Percentiles rank a stretch among this genome's conserved stretches.
Evolutionary conservation across 2,113 vertebrate genomes (phyloP).

Genomic region (Gallinago undulata): DNA sequence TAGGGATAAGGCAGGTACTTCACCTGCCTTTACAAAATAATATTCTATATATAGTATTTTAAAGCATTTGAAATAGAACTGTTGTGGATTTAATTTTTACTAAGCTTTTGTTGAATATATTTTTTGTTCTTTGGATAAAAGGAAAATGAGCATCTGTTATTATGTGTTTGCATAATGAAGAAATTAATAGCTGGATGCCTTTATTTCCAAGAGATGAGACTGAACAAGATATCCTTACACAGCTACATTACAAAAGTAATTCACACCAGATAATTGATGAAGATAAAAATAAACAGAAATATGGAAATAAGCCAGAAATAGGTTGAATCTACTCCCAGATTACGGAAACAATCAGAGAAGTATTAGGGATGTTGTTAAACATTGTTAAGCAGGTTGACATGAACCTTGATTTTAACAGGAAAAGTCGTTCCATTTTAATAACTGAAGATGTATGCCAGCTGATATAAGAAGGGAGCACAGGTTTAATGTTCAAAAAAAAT

Average conservation of each 20-base stretch:
- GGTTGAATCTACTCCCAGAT: not conserved
- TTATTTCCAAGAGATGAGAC: not conserved
- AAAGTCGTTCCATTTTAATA: not conserved
- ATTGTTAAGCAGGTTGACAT: not conserved
- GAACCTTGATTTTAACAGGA: not conserved
- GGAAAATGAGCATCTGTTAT: not conserved
- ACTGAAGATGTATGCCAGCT: not conserved
- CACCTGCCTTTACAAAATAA: not conserved
- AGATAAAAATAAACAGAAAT: conserved; percentile 1
- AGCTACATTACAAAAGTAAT: not conserved
- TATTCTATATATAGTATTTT: not conserved
- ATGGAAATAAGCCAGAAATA: not conserved
- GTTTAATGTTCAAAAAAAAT: not conserved
- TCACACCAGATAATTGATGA: not conserved
- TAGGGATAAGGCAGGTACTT: not conserved
- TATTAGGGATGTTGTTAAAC: not conserved
- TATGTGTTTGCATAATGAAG: not conserved
- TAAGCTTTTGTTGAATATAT: not conserved
- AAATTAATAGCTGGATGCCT: not conserved
- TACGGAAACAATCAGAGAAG: not conserved
- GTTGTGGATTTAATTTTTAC: not conserved
- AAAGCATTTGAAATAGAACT: not conserved
- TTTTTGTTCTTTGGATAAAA: not conserved
- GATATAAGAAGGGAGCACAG: not conserved
- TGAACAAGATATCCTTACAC: not conserved